These are phyloP conservation scores for Acomys russatus DNA, from an alignment of 2,797 vertebrate species.

Conservation along the genomic window DNA sequence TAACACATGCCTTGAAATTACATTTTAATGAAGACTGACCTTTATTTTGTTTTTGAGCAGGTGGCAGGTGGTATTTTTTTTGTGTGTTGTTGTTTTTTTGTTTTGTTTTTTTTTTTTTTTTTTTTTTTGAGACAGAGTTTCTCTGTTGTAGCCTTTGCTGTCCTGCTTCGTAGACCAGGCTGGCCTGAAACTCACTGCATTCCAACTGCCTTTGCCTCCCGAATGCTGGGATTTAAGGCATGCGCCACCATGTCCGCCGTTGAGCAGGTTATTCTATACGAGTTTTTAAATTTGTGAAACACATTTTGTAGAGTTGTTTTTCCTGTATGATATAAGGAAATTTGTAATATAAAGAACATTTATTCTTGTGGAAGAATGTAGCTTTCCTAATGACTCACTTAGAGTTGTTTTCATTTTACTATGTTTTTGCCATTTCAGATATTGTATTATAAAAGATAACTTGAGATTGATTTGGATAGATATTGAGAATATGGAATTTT, in stretches of 20 bases:
- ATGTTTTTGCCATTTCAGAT: neutral
- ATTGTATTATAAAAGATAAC: constrained; percentile 25
- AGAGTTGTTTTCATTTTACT: neutral
- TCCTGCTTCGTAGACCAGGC: too few relatives aligned
- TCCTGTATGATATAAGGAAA: neutral
- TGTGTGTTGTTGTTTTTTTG: too few relatives aligned
- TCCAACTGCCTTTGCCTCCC: too few relatives aligned
- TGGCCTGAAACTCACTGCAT: too few relatives aligned
- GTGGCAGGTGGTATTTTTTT: too few relatives aligned
- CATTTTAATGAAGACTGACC: constrained; percentile 65
- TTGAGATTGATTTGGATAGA: constrained; percentile 29
- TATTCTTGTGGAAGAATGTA: neutral
- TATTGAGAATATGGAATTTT: constrained; percentile 36
- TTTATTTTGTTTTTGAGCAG: too few relatives aligned
- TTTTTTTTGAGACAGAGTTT: too few relatives aligned
- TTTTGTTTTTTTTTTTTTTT: too few relatives aligned
- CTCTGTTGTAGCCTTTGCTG: too few relatives aligned
- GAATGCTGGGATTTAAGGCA: too few relatives aligned
- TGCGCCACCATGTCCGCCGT: neutral
- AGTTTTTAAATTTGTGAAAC: constrained; percentile 16
- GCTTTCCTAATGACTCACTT: constrained; percentile 25
- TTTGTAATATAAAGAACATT: constrained; percentile 12
- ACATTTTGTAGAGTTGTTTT: neutral
- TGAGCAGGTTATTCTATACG: constrained; percentile 57
- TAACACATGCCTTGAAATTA: constrained; percentile 61